phyloP scores from a whole-genome alignment of 2,113 vertebrate species.

The Platysternon megacephalum region DNA sequence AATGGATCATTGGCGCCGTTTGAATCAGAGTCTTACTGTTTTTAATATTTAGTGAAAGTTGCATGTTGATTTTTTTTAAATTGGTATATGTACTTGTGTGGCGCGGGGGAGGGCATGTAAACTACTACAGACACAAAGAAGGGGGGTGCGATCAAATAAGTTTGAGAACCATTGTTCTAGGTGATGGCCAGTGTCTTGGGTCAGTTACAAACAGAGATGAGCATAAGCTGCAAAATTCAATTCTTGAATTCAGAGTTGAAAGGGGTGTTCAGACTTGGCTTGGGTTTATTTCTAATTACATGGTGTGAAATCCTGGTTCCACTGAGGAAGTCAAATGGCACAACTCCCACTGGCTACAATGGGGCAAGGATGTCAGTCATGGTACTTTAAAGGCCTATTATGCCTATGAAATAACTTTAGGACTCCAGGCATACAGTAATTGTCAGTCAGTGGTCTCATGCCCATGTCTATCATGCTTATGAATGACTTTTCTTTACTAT shows the following conservation, averaged over 20 bases:
- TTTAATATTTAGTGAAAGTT: too few relatives aligned
- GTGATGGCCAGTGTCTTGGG: neutral
- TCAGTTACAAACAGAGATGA: neutral
- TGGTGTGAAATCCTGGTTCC: neutral
- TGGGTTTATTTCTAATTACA: neutral
- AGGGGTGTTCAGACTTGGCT: neutral
- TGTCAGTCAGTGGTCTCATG: neutral
- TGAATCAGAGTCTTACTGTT: too few relatives aligned
- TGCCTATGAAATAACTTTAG: neutral
- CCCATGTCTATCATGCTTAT: neutral
- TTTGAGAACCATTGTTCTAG: neutral
- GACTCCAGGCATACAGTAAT: neutral
- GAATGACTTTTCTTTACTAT: neutral
- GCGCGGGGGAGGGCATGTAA: too few relatives aligned
- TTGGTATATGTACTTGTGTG: too few relatives aligned
- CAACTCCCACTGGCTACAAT: neutral
- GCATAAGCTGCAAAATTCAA: neutral
- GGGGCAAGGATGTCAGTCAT: neutral
- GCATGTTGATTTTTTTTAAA: too few relatives aligned
- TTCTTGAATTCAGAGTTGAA: conserved; percentile 42
- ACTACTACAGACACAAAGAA: too few relatives aligned
- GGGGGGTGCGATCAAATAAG: too few relatives aligned
- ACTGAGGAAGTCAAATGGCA: conserved; percentile 17
- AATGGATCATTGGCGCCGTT: too few relatives aligned
- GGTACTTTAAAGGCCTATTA: neutral